These are phyloP conservation scores for Delichon dasypus DNA, from an alignment of 2,797 vertebrate species.

Conservation along the genomic window DNA sequence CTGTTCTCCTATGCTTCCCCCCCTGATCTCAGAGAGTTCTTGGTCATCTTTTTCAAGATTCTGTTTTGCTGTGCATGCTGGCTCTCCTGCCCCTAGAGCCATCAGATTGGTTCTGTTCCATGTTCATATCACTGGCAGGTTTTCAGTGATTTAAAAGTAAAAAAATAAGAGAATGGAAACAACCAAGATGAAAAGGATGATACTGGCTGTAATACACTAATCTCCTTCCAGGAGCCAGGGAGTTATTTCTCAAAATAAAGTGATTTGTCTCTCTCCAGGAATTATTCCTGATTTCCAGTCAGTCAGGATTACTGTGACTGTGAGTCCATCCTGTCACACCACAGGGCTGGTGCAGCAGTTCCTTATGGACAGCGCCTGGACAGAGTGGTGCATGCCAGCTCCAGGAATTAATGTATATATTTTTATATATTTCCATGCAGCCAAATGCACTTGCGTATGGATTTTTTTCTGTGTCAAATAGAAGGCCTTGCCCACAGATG, in stretches of 20 bases:
- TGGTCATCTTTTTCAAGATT: not conserved
- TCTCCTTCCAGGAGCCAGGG: not conserved
- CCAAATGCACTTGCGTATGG: not conserved
- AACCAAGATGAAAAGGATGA: not conserved
- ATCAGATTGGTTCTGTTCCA: not conserved
- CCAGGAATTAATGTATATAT: not conserved
- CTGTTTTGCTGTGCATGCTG: not conserved
- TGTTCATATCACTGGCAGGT: not conserved
- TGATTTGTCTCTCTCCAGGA: not conserved
- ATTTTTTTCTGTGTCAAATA: not conserved
- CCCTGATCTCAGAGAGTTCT: not conserved
- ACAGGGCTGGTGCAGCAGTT: not conserved
- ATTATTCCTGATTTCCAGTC: not conserved
- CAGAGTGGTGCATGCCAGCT: not conserved
- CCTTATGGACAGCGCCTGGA: not conserved
- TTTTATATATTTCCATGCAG: not conserved
- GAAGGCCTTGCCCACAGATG: not conserved
- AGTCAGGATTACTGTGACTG: not conserved
- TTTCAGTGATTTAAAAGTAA: not conserved
- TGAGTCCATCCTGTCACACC: not conserved
- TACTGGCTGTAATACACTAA: not conserved
- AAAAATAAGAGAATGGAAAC: not conserved
- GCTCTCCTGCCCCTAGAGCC: not conserved
- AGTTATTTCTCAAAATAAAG: not conserved
- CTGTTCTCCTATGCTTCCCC: not conserved